Conservation (phyloP, 2,797 vertebrate genomes). For the Geotria australis region DNA sequence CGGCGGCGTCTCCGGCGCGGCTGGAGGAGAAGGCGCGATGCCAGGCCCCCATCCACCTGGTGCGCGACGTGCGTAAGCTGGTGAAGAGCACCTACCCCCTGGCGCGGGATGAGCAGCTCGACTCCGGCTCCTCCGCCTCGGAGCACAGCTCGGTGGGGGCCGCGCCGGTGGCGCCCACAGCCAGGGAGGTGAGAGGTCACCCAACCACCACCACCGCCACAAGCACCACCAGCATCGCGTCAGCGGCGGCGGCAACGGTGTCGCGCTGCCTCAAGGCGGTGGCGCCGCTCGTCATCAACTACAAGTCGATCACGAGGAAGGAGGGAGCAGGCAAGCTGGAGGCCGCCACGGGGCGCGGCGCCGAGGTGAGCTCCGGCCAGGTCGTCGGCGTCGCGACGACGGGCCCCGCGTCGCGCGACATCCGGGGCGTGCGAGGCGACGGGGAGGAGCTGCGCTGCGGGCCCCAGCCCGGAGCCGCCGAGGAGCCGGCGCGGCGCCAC, state of each 20-base stretch:
- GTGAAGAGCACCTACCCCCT: conserved; percentile 58
- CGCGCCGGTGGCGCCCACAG: conserved; percentile 11
- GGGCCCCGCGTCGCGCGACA: too few species aligned
- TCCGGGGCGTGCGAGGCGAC: neutral
- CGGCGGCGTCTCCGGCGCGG: too few species aligned
- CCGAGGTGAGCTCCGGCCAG: conserved; percentile 4
- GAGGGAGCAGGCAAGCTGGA: conserved; percentile 11
- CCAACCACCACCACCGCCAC: conserved; percentile 5
- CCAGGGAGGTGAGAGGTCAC: conserved; percentile 7
- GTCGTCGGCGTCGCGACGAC: neutral
- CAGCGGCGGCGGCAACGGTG: conserved; percentile 2
- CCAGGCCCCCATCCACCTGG: conserved; percentile 57
- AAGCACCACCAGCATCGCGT: conserved; percentile 10
- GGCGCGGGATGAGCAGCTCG: conserved; percentile 23
- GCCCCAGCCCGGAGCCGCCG: too few species aligned
- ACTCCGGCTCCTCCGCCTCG: conserved; percentile 11
- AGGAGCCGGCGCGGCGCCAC: neutral
- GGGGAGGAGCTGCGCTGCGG: too few species aligned
- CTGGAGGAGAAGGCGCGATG: conserved; percentile 22
- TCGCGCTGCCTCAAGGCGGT: conserved; percentile 7
- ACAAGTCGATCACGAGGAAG: conserved; percentile 25
- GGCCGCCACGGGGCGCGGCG: neutral
- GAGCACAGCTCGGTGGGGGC: neutral
- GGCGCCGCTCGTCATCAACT: conserved; percentile 20
- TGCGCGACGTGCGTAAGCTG: conserved; percentile 69